Base-by-base conservation (phyloP, 2,113 vertebrate genomes). In the Actenoides lindsayi region DNA sequence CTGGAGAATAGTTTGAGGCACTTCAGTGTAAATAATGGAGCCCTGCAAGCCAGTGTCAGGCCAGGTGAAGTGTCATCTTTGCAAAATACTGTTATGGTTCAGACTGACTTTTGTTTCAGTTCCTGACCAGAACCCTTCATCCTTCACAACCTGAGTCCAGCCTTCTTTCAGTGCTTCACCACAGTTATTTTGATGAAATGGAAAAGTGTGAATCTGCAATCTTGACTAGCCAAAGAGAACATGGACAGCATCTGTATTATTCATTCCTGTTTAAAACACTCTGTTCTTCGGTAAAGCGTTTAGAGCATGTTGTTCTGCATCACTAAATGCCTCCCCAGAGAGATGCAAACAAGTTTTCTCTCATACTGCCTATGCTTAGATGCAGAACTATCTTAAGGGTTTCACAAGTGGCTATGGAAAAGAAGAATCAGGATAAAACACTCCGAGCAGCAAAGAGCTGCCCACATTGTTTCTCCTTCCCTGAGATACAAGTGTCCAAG, bases 1-100 rank as follows among this genome's bases (percentile, higher is more conserved):
- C 67, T 83, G 83, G 78, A 95, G 90, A 94, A 96, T 37, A 62
- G 73, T 88, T 41, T 69, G 25, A 71, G 65, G 51, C 67, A 67
- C 56, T 83, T 91, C 11, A 41, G 28, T 50, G 24, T 56, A 48
- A 90, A 85, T 48, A 69, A 3, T 23, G 13, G 77, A 93, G 39
- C 46, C 37, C 54, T 65, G 39, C 48, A 60, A 90, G 50, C 33
- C 21, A 44, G n/a, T 5, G 9, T 41, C 42, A 87, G 41, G 21
- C 31, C 59, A 73, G n/a, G 63, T 28, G 41, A 94, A 81, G n/a
- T 5, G 2, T 42, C 24, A 51, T 42, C 35, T 69, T 86, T n/a
- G 56, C 21, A 70, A 80, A 94, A 68, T 11, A 63, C 42, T 42
- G 3, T 30, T 64, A 59, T 9, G 33, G 42, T 62, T 91, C 90